These are phyloP conservation scores for Hemaris fuciformis DNA, from an alignment of 2,888 invertebrate genomes.

Conservation along the genomic window DNA sequence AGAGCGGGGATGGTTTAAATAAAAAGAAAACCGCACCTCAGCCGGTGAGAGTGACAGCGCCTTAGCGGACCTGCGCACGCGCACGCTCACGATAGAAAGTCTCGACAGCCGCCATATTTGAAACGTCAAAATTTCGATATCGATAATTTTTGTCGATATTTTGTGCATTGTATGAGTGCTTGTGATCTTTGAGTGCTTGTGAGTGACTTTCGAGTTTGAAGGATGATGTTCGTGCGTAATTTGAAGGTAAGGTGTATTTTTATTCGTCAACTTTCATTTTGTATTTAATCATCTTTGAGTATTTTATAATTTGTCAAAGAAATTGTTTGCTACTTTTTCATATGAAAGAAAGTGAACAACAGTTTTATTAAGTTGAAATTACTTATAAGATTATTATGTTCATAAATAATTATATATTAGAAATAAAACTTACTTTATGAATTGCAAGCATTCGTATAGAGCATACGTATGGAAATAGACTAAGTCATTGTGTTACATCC, in stretches of 20 bases:
- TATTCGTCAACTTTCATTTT: background rate
- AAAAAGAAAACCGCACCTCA: conserved; percentile 65
- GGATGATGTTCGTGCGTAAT: conserved; percentile 66
- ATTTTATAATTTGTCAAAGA: too few species aligned
- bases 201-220: conserved; percentile 51
- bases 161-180: conserved; percentile 29
- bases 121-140: conserved; percentile 28
- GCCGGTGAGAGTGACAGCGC: conserved; percentile 72
- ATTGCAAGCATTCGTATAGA: too few species aligned
- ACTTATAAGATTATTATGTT: too few species aligned
- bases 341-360: too few species aligned
- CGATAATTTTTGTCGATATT: conserved; percentile 29
- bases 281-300: too few species aligned
- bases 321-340: too few species aligned
- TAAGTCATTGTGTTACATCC: too few species aligned
- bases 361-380: too few species aligned
- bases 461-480: too few species aligned
- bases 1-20: conserved; percentile 72
- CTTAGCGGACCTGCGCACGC: conserved; percentile 50
- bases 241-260: conserved; percentile 57
- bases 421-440: too few species aligned
- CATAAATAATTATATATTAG: too few species aligned
- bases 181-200: conserved; percentile 49
- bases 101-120: conserved; percentile 45
- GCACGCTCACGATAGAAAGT: conserved; percentile 59